Percentiles rank a stretch among this genome's conserved stretches.
Conservation (phyloP, 1,140 invertebrate species). For the Drosophila athabasca region DNA sequence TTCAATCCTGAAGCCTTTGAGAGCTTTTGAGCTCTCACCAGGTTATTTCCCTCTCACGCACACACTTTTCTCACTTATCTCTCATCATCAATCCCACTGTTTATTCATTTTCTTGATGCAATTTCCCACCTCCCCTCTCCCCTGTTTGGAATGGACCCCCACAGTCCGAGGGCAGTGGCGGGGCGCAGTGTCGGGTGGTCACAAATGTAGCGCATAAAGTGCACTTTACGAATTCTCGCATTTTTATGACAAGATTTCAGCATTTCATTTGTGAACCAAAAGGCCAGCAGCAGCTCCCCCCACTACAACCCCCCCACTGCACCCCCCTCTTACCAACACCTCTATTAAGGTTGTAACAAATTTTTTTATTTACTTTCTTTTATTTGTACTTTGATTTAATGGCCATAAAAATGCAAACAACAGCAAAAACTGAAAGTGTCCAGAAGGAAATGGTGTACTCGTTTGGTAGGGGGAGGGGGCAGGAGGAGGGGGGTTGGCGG, state of each 20-base stretch:
- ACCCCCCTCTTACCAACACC: not conserved
- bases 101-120: slow-evolving; percentile 36
- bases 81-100: slow-evolving; percentile 1
- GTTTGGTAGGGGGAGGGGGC: not conserved
- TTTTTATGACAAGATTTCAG: slow-evolving; percentile 77
- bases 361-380: slow-evolving; percentile 75
- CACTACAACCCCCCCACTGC: not conserved
- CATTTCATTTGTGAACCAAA: slow-evolving; percentile 65
- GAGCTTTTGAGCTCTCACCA: no score
- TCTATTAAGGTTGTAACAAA: slow-evolving; percentile 63
- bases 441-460: slow-evolving; percentile 14
- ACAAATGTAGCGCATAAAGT: slow-evolving; percentile 65
- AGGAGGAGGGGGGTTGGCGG: slow-evolving; percentile 8
- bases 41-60: no score
- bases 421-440: slow-evolving; percentile 4
- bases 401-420: slow-evolving; percentile 60
- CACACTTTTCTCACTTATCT: no score
- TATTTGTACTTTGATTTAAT: slow-evolving; percentile 80
- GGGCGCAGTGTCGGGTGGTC: slow-evolving; percentile 14
- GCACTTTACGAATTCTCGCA: slow-evolving; percentile 79
- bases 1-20: no score
- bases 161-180: not conserved
- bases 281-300: slow-evolving; percentile 24
- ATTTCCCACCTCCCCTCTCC: slow-evolving; percentile 1
- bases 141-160: no score